These are phyloP conservation scores for Apocrypta bakeri DNA, from an alignment of 1,140 invertebrate genomes.

Conservation along the genomic window DNA sequence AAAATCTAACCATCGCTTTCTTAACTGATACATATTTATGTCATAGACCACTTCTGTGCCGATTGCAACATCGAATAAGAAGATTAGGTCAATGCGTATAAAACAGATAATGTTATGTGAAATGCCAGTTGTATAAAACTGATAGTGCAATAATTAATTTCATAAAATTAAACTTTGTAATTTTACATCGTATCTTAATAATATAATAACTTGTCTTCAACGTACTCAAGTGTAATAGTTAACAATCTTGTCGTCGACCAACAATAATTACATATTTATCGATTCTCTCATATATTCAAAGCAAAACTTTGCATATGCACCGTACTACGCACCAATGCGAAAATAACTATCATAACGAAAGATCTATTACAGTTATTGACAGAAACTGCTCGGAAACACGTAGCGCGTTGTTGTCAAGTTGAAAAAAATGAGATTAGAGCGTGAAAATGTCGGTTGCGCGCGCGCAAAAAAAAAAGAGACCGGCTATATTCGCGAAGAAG, in stretches of 20 bases:
- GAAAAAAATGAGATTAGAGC: not conserved
- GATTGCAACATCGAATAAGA: slow-evolving; percentile 18
- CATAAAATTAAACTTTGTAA: not conserved
- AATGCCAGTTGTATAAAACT: not conserved
- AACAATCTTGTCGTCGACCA: not conserved
- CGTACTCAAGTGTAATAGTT: not conserved
- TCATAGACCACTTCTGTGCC: not conserved
- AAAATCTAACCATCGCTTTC: not conserved
- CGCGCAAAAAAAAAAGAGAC: not conserved
- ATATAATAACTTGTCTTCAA: too few species aligned
- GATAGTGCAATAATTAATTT: not conserved
- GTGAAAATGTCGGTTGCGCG: not conserved
- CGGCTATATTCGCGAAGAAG: too few species aligned
- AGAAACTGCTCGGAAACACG: not conserved
- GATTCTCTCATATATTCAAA: not conserved
- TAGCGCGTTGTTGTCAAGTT: not conserved
- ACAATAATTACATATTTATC: not conserved
- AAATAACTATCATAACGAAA: not conserved
- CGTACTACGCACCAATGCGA: too few species aligned
- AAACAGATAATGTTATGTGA: slow-evolving; percentile 1
- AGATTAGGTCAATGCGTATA: slow-evolving; percentile 8
- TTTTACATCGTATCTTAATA: not conserved
- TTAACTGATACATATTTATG: not conserved
- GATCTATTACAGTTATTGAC: not conserved
- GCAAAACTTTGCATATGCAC: too few species aligned